Percentiles rank a stretch among this genome's conserved stretches.
Conservation (phyloP, 2,888 invertebrate genomes). For the Cheilosia pagana region DNA sequence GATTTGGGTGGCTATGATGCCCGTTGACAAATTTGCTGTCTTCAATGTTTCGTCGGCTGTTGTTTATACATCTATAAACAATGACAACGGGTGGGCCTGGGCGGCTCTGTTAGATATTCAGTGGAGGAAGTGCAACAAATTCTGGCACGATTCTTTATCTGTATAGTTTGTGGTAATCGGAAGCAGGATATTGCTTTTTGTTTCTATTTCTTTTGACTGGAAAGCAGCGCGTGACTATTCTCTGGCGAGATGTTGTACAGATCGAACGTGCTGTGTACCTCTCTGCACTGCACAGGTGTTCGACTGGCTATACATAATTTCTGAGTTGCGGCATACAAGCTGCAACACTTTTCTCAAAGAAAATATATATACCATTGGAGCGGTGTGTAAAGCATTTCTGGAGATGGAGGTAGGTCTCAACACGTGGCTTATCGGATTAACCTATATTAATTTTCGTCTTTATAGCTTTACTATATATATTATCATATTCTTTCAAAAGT, state of each 20-base stretch:
- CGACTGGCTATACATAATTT: too few species aligned
- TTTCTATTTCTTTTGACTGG: constrained; percentile 17
- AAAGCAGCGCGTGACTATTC: constrained; percentile 57
- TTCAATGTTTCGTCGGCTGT: constrained; percentile 45
- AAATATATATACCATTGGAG: too few species aligned
- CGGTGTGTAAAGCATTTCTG: too few species aligned
- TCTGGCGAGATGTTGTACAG: constrained; percentile 21
- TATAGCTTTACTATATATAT: too few species aligned
- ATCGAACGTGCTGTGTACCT: constrained; percentile 12
- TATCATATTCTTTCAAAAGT: too few species aligned
- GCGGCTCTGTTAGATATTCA: constrained; percentile 29
- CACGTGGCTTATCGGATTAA: too few species aligned
- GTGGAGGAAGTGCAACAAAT: constrained; percentile 70
- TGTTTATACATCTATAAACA: constrained; percentile 78
- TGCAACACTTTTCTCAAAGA: too few species aligned
- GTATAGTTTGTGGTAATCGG: constrained; percentile 48
- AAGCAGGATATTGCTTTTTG: constrained; percentile 34
- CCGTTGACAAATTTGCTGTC: constrained; percentile 69
- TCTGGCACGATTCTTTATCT: constrained; percentile 41
- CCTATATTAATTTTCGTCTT: too few species aligned
- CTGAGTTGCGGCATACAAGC: too few species aligned
- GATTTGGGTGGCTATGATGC: constrained; percentile 63
- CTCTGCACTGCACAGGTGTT: not conserved
- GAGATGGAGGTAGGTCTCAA: too few species aligned
- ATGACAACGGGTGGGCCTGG: constrained; percentile 79